Evolutionary conservation across 2,797 vertebrate species (phyloP).

Genomic region (Gobio occitaniae): DNA sequence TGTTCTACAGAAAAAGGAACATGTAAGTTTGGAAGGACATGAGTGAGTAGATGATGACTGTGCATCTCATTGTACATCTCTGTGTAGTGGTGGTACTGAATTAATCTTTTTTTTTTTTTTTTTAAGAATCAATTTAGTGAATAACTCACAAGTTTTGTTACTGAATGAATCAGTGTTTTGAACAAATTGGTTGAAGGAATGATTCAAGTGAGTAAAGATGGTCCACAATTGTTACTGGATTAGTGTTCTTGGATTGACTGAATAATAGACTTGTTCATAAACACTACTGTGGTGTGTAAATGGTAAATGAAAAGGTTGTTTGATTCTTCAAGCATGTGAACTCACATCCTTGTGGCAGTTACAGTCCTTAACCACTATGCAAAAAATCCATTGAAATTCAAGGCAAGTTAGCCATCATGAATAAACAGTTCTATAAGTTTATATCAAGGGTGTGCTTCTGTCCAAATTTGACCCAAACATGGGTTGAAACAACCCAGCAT

Average conservation of each 20-base stretch:
- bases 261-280: neutral
- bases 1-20: neutral
- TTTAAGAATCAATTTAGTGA: neutral
- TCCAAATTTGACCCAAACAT: too few relatives aligned
- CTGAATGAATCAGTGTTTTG: neutral
- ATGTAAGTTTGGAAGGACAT: neutral
- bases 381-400: neutral
- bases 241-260: neutral
- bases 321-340: neutral
- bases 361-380: neutral
- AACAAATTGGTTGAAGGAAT: neutral
- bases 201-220: neutral
- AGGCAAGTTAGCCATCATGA: neutral
- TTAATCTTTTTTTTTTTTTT: neutral
- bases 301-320: neutral
- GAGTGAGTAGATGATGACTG: neutral
- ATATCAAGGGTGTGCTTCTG: neutral
- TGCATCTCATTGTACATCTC: neutral
- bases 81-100: neutral
- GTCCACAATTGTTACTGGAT: neutral
- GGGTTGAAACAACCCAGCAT: neutral
- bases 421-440: neutral
- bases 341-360: neutral
- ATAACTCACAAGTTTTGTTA: neutral
- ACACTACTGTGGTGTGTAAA: neutral